phyloP scores from a whole-genome alignment of 2,113 vertebrate genomes.

The Sitta europaea region DNA sequence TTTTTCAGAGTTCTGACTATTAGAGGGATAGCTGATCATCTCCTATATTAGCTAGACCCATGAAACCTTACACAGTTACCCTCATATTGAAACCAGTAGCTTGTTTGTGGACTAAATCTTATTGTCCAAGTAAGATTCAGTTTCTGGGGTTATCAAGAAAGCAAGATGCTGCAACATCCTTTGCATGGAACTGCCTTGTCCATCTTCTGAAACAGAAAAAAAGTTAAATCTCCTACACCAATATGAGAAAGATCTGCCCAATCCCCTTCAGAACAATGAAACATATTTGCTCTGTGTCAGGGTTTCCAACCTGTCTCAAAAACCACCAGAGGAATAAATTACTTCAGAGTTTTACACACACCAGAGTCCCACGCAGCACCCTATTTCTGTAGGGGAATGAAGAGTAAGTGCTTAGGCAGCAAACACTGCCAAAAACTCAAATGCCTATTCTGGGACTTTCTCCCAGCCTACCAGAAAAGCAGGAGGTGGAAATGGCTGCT shows the following conservation, averaged over 20 bases:
- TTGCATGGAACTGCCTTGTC: background rate
- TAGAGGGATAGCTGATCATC: background rate
- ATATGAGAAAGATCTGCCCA: background rate
- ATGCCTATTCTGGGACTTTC: background rate
- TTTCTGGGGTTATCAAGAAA: background rate
- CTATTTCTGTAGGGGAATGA: background rate
- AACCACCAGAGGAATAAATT: background rate
- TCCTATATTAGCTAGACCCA: background rate
- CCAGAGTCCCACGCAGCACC: background rate
- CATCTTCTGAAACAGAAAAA: background rate
- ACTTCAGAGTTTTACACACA: background rate
- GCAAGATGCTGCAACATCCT: background rate
- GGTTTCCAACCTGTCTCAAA: background rate
- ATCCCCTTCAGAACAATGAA: background rate
- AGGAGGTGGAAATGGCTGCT: background rate
- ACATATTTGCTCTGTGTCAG: background rate
- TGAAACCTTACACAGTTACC: background rate
- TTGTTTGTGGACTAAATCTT: background rate
- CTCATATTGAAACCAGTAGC: background rate
- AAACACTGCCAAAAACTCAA: background rate
- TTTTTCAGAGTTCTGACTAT: background rate
- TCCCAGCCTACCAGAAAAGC: background rate
- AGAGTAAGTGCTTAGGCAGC: background rate
- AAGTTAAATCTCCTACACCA: background rate
- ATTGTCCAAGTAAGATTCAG: background rate